Conservation (phyloP, 2,797 vertebrate species). For the Melanotaenia pygmaea region DNA sequence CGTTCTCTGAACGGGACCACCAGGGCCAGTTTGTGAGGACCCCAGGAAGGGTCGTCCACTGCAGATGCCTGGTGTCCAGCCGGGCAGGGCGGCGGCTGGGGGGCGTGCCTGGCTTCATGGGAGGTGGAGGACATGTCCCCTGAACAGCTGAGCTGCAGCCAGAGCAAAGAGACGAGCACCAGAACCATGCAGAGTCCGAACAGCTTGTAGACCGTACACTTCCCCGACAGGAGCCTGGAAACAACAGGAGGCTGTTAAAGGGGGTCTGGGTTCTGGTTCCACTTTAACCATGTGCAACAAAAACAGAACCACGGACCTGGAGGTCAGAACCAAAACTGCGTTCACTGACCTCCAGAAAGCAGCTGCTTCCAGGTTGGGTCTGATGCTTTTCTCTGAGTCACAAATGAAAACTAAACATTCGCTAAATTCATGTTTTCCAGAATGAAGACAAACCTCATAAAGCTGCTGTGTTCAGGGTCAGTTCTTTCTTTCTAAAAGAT, state of each 20-base stretch:
- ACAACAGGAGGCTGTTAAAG: slow-evolving; percentile 2
- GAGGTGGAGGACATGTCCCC: slow-evolving; percentile 77
- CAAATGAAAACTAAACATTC: too few species aligned
- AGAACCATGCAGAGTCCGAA: slow-evolving; percentile 89
- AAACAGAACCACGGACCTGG: background rate
- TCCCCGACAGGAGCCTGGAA: slow-evolving; percentile 81
- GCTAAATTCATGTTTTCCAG: too few species aligned
- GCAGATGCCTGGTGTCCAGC: slow-evolving; percentile 58
- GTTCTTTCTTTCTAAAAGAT: too few species aligned
- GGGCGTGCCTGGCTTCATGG: slow-evolving; percentile 34
- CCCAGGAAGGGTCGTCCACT: slow-evolving; percentile 87
- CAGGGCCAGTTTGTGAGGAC: slow-evolving; percentile 91
- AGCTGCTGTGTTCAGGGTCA: background rate
- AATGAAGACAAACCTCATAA: too few species aligned
- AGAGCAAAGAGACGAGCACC: slow-evolving; percentile 89
- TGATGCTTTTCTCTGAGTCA: too few species aligned
- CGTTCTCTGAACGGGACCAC: slow-evolving; percentile 95
- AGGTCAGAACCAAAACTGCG: background rate
- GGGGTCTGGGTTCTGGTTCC: background rate
- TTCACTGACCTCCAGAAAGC: background rate
- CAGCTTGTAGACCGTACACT: slow-evolving; percentile 89
- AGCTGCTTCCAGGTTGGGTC: too few species aligned
- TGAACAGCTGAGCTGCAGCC: slow-evolving; percentile 95
- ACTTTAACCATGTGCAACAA: too few species aligned
- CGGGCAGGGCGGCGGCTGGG: slow-evolving; percentile 73